phyloP scores from a whole-genome alignment of 2,797 vertebrate genomes.

The Monodelphis domestica region DNA sequence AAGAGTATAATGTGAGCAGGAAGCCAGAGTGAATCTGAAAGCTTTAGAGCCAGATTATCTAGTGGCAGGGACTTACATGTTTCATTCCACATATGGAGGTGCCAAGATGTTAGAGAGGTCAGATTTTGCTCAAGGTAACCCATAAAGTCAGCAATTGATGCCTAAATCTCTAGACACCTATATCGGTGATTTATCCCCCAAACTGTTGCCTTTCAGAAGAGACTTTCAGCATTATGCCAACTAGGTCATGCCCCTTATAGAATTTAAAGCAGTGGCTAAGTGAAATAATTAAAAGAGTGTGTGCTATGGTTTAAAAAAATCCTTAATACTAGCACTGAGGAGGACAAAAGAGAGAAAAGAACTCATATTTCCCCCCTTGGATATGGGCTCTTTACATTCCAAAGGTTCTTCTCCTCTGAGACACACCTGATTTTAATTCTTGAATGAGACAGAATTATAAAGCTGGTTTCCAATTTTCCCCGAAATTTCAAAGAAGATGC shows the following conservation, averaged over 20 bases:
- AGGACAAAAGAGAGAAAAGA: not conserved
- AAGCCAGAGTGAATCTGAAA: not conserved
- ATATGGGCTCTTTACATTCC: not conserved
- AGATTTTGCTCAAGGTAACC: not conserved
- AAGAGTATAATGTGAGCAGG: not conserved
- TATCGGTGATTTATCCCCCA: not conserved
- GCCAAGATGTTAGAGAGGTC: not conserved
- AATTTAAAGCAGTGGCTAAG: not conserved
- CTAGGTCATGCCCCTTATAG: not conserved
- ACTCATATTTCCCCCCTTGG: rapidly evolving
- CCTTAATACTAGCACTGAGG: not conserved
- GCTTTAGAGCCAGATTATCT: not conserved
- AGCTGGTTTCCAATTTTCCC: not conserved
- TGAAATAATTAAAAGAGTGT: not conserved
- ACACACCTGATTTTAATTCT: rapidly evolving
- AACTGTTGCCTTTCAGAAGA: not conserved
- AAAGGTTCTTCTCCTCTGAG: too few species aligned
- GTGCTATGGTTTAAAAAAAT: not conserved
- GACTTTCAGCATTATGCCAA: not conserved
- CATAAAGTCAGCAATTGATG: not conserved
- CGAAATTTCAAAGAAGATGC: too few species aligned
- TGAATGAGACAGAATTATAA: not conserved
- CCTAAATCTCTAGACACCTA: not conserved
- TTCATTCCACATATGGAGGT: not conserved
- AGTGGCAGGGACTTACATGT: not conserved